Evolutionary conservation across 2,888 invertebrate species (phyloP).

Genomic region (Acrobeloides nanus): DNA sequence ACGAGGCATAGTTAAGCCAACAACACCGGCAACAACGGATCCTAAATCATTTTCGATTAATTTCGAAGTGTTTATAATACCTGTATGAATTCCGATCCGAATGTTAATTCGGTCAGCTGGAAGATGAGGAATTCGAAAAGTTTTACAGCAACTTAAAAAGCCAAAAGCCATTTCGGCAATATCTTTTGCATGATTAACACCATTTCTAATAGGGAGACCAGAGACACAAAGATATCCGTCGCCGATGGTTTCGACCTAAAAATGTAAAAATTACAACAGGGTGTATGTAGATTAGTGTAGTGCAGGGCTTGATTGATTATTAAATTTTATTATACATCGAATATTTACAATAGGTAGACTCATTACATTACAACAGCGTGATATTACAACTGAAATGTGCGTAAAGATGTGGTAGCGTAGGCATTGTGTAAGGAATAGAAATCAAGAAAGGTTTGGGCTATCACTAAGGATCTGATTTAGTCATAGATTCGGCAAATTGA

Average conservation of each 20-base stretch:
- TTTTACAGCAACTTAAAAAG: slow-evolving; percentile 25
- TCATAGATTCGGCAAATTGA: too few species aligned
- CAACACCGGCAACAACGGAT: slow-evolving; percentile 40
- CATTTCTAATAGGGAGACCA: slow-evolving; percentile 42
- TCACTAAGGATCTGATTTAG: background rate
- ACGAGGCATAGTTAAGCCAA: slow-evolving; percentile 32
- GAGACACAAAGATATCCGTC: slow-evolving; percentile 25
- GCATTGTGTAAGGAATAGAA: too few species aligned
- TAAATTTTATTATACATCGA: too few species aligned
- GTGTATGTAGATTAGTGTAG: too few species aligned
- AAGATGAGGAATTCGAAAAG: slow-evolving; percentile 35
- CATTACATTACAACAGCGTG: too few species aligned
- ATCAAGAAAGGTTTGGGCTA: too few species aligned
- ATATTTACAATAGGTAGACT: too few species aligned
- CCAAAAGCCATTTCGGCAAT: slow-evolving; percentile 38
- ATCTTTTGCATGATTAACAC: slow-evolving; percentile 37
- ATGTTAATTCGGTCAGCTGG: slow-evolving; percentile 41
- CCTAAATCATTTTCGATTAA: slow-evolving; percentile 19
- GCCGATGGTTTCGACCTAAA: too few species aligned
- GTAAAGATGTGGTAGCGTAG: too few species aligned
- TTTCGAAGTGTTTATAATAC: slow-evolving; percentile 10
- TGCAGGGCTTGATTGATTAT: too few species aligned
- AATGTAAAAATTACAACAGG: too few species aligned
- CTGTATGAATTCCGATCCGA: slow-evolving; percentile 44
- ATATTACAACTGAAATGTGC: too few species aligned